Percentiles rank a stretch among this genome's conserved stretches.
Conservation (phyloP, 1,140 invertebrate genomes). For the Phymastichus coffea region DNA sequence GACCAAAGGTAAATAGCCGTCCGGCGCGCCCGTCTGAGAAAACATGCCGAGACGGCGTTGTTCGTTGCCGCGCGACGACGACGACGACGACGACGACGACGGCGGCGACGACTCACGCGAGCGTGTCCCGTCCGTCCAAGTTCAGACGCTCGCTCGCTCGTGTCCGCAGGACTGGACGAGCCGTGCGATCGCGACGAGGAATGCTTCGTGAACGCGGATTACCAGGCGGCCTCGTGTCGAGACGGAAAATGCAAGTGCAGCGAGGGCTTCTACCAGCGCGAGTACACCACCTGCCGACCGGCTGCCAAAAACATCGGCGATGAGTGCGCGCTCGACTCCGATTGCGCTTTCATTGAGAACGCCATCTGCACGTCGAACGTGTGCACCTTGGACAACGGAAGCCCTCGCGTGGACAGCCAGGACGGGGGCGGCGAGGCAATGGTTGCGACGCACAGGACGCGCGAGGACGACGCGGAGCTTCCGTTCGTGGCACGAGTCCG, state of each 20-base stretch:
- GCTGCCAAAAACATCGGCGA: slow-evolving; percentile 4
- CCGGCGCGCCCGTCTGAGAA: no score
- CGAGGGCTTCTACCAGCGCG: slow-evolving; percentile 41
- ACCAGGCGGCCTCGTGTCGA: slow-evolving; percentile 31
- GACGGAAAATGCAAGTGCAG: slow-evolving; percentile 36
- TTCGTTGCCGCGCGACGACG: no score
- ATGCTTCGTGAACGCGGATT: slow-evolving; percentile 38
- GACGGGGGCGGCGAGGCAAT: no score
- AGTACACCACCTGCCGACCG: slow-evolving; percentile 41
- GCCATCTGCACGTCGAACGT: slow-evolving; percentile 21
- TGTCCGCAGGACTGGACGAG: background rate
- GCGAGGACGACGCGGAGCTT: no score
- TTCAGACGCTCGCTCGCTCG: background rate
- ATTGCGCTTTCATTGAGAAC: slow-evolving; percentile 32
- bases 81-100: no score
- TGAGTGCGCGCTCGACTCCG: slow-evolving; percentile 35
- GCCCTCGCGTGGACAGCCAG: background rate
- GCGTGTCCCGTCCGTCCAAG: background rate
- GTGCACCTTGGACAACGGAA: background rate
- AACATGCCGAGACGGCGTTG: no score
- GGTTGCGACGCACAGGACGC: no score
- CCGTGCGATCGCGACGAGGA: slow-evolving; percentile 26
- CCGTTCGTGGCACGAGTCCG: no score
- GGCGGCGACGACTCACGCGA: background rate
- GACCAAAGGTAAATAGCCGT: slow-evolving; percentile 32